Evolutionary conservation across 2,797 vertebrate genomes (phyloP).

Genomic region (Peromyscus eremicus): DNA sequence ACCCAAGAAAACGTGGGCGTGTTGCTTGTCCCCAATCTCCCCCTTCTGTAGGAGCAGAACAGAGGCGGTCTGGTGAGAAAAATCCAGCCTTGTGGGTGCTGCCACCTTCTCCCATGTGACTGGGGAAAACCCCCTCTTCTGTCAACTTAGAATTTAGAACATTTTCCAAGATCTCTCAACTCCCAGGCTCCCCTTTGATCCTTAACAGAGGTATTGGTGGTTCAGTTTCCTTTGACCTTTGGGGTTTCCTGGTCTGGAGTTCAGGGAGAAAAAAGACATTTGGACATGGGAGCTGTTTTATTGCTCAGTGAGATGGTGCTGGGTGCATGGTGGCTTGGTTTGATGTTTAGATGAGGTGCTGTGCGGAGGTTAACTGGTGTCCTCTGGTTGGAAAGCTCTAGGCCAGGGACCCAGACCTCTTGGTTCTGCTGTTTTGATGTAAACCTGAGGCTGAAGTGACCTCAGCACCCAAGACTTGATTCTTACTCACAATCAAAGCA

Average conservation of each 20-base stretch:
- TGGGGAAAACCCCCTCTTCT: neutral
- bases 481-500: neutral
- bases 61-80: neutral
- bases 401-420: neutral
- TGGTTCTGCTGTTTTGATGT: neutral
- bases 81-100: neutral
- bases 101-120: neutral
- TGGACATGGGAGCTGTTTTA: neutral
- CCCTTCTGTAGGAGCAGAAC: neutral
- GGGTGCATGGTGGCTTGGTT: neutral
- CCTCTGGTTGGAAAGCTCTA: neutral
- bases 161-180: neutral
- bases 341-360: neutral
- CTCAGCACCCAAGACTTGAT: neutral
- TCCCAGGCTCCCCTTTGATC: neutral
- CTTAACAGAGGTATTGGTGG: slow-evolving; percentile 34
- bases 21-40: neutral
- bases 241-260: neutral
- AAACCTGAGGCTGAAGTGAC: neutral
- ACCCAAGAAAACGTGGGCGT: neutral
- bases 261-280: neutral
- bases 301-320: neutral
- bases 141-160: neutral
- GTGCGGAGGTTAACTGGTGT: fast-evolving
- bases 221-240: slow-evolving; percentile 33